Base-by-base conservation (phyloP, 2,888 invertebrate species). In the Clivina fossor region DNA sequence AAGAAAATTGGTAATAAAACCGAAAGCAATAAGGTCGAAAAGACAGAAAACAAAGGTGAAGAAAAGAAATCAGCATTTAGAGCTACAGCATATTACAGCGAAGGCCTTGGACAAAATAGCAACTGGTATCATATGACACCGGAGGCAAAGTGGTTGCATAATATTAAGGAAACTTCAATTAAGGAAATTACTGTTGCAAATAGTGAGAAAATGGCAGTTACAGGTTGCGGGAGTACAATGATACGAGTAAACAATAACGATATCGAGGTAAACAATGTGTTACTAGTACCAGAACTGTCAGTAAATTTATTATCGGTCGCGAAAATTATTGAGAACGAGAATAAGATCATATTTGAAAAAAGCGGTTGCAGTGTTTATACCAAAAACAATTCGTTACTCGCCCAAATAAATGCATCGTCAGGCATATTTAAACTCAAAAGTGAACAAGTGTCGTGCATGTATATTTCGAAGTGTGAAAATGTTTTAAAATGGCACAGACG, bases 401-500 rank as follows among this genome's bases (percentile, higher is more conserved):
- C 26, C 24, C 43, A 43, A 15, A 19, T 18, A 32, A 46, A 46
- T 18, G 16, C 32, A 32, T 16, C 18, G 15, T 37, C 48, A 13
- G 48, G 37, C 15, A 32, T 46, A 32, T 46, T 32, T 19, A 50
- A 40, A 38, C 9, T 50, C 2, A 13, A 50, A 26, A 19, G 20
- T 30, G 18, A 50, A 40, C 9, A 24, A 40, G 50, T 19, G 19
- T 8, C 8, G 8, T 50, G 50, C 40, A 38, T 50, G 50, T n/a
- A n/a, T n/a, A n/a, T 50, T 20, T 18, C 40, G 13, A 30, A 18
- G 15, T 15, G 20, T n/a, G 32, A 30, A 47, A 41, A 35, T 19
- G 47, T 35, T 16, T 13, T 28, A 26, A 38, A 38, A n/a, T 58
- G 51, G 54, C 57, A 60, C 41, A 33, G 57, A n/a, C 46, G 57